These are phyloP conservation scores for Drosophila watanabei DNA, from an alignment of 1,140 invertebrate species.

Conservation along the genomic window DNA sequence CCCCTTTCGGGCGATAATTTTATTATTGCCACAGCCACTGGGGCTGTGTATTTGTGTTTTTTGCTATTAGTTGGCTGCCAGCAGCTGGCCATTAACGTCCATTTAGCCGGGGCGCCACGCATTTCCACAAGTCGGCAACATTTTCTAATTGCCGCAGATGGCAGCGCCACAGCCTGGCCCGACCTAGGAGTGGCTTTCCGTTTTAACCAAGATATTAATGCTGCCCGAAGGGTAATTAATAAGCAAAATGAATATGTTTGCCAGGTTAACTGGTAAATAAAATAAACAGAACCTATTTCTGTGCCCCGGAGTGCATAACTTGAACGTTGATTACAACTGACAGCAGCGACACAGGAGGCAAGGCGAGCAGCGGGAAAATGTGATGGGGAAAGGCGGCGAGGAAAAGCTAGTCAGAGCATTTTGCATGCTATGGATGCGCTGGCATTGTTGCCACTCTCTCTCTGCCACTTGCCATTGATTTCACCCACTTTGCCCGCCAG, in stretches of 20 bases:
- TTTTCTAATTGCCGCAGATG: constrained; percentile 79
- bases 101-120: constrained; percentile 78
- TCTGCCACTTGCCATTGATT: constrained; percentile 64
- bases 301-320: constrained; percentile 16
- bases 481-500: constrained; percentile 62
- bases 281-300: neutral
- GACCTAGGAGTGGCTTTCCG: neutral
- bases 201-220: neutral
- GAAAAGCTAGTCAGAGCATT: constrained; percentile 16
- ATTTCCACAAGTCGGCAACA: constrained; percentile 81
- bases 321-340: constrained; percentile 79
- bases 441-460: constrained; percentile 28
- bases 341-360: constrained; percentile 50
- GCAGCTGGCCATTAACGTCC: constrained; percentile 80
- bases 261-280: neutral
- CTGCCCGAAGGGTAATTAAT: neutral
- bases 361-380: neutral
- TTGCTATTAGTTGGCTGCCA: constrained; percentile 77
- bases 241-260: neutral
- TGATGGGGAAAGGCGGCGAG: neutral
- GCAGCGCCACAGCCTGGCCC: neutral
- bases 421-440: constrained; percentile 54
- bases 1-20: constrained; percentile 66
- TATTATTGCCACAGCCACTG: constrained; percentile 63
- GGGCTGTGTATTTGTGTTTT: constrained; percentile 30